Evolutionary conservation across 2,888 invertebrate species (phyloP).

Genomic region (Copidosoma aretas): DNA sequence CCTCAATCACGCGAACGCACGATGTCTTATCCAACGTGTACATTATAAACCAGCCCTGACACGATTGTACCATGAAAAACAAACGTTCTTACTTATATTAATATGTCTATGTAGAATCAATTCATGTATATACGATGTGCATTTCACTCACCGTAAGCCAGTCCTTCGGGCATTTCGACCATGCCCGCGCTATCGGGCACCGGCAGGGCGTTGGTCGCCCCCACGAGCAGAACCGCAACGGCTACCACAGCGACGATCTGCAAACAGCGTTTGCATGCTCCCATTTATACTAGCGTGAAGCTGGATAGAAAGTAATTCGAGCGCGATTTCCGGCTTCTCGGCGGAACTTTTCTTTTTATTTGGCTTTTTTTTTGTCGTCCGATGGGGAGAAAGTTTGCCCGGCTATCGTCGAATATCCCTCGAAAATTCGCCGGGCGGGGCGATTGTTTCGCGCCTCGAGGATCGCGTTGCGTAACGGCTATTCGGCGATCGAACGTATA

Average conservation of each 20-base stretch:
- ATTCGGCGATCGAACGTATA: no score
- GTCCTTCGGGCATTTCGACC: constrained; percentile 59
- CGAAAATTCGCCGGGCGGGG: background rate
- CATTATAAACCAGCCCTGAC: constrained; percentile 25
- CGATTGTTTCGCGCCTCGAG: no score
- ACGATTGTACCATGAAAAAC: constrained; percentile 10
- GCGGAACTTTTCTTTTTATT: no score
- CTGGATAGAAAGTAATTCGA: no score
- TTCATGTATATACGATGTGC: background rate
- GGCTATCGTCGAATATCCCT: background rate
- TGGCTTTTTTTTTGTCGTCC: no score
- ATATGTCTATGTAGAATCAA: no score
- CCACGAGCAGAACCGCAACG: background rate
- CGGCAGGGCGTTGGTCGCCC: constrained; percentile 28
- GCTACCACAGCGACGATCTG: background rate
- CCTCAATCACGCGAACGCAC: no score
- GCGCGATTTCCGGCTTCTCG: background rate
- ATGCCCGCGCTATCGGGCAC: constrained; percentile 61
- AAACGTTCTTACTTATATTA: no score
- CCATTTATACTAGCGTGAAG: constrained; percentile 24
- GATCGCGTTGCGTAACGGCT: no score
- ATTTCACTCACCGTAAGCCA: constrained; percentile 59
- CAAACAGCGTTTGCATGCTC: constrained; percentile 14
- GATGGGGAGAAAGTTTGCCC: no score
- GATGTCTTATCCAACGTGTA: no score